Percentiles rank a stretch among this genome's conserved stretches.
These are phyloP conservation scores for Carassius gibelio DNA, from an alignment of 2,113 vertebrate species.

Conservation along the genomic window DNA sequence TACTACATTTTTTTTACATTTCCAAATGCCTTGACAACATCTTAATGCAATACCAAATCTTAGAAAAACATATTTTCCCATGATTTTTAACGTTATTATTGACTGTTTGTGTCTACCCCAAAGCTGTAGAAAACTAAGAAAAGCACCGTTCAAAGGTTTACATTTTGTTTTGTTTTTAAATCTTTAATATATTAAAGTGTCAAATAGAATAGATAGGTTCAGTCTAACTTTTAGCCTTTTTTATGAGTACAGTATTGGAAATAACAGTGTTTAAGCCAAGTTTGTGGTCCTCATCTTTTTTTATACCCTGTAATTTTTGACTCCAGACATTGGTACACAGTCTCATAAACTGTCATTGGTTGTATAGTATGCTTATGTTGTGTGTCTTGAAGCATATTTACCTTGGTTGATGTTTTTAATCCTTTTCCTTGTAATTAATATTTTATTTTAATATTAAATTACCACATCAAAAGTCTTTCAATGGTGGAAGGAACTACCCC, in stretches of 20 bases:
- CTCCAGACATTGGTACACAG: background rate
- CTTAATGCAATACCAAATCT: background rate
- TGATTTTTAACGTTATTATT: background rate
- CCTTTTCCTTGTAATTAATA: background rate
- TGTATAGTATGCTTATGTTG: background rate
- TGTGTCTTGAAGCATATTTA: constrained; percentile 10
- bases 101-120: constrained; percentile 14
- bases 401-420: background rate
- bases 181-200: constrained; percentile 27
- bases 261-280: background rate
- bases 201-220: background rate
- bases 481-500: background rate
- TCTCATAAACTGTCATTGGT: background rate
- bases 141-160: constrained; percentile 20
- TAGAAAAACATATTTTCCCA: background rate
- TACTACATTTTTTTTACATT: background rate
- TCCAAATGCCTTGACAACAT: constrained; percentile 18
- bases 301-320: background rate
- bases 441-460: background rate
- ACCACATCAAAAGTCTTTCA: background rate
- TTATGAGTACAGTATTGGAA: background rate
- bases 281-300: background rate
- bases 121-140: constrained; percentile 13
- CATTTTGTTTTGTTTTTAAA: background rate
- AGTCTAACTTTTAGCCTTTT: background rate